Conservation (phyloP, 2,113 vertebrate species). For the Microtus montanus region DNA sequence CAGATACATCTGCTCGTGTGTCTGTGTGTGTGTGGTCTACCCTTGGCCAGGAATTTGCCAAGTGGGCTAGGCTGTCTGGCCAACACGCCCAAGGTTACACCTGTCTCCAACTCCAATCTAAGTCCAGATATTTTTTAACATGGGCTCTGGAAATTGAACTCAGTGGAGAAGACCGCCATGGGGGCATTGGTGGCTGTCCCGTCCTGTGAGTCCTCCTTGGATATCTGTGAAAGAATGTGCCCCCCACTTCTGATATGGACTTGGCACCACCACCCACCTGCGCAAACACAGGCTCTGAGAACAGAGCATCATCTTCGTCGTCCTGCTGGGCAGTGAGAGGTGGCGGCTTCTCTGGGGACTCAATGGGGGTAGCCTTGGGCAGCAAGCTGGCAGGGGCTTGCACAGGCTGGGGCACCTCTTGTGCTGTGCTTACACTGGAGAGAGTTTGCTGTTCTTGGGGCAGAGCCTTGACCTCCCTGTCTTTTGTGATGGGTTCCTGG, state of each 20-base stretch:
- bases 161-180: not conserved
- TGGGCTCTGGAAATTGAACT: not conserved
- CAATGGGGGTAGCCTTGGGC: conserved; percentile 87
- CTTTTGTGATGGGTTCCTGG: conserved; percentile 87
- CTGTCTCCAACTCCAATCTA: not conserved
- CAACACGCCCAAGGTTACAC: not conserved
- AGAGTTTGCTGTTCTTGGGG: conserved; percentile 83
- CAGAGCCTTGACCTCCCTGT: conserved; percentile 81
- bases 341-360: conserved; percentile 74
- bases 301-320: conserved; percentile 70
- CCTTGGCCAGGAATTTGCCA: not conserved
- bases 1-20: not conserved
- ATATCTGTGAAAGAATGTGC: not conserved
- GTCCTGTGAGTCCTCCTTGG: fast-evolving
- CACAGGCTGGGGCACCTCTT: conserved; percentile 87
- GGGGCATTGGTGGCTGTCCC: not conserved
- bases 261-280: conserved; percentile 85
- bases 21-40: not conserved
- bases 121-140: not conserved
- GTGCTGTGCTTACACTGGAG: conserved; percentile 81
- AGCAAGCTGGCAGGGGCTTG: conserved; percentile 83
- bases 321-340: conserved; percentile 54
- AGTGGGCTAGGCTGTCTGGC: not conserved
- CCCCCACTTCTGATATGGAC: too few relatives aligned
- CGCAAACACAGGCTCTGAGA: conserved; percentile 81